Evolutionary conservation across 2,888 invertebrate genomes (phyloP).

Genomic region (Ypsolopha sequella): DNA sequence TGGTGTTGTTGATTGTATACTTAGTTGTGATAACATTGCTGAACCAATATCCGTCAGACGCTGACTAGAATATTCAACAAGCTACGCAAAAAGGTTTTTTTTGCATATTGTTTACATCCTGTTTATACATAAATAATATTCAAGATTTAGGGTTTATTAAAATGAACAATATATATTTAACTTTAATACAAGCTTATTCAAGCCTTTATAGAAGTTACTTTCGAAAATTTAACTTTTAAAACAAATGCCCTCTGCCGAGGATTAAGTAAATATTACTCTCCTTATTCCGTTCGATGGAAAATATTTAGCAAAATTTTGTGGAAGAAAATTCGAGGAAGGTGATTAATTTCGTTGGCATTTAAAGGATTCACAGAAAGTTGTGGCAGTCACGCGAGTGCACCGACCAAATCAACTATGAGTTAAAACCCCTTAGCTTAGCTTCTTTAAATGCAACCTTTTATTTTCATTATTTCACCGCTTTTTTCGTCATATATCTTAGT

Average conservation of each 20-base stretch:
- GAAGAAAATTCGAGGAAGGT: constrained; percentile 33
- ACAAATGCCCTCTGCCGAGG: constrained; percentile 3
- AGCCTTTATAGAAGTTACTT: constrained; percentile 20
- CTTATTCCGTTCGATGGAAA: background rate
- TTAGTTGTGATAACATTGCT: background rate
- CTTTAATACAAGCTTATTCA: too few relatives aligned
- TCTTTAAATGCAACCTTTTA: background rate
- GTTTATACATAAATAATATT: too few relatives aligned
- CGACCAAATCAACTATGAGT: constrained; percentile 40
- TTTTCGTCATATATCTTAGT: too few relatives aligned
- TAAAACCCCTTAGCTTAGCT: constrained; percentile 2
- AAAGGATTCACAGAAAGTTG: constrained; percentile 39
- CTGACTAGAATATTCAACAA: too few relatives aligned
- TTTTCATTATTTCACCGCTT: background rate
- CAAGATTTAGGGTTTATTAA: too few relatives aligned
- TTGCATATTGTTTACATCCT: too few relatives aligned
- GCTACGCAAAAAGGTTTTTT: too few relatives aligned
- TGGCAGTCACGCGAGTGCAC: constrained; percentile 41
- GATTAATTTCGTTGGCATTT: constrained; percentile 51
- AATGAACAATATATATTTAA: too few relatives aligned
- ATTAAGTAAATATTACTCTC: constrained; percentile 2
- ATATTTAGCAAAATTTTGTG: constrained; percentile 17
- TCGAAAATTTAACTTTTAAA: constrained; percentile 42
- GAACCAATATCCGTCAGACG: background rate
- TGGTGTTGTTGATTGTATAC: constrained; percentile 1